Base-by-base conservation (phyloP, 2,797 vertebrate genomes). In the Cirrhinus molitorella region DNA sequence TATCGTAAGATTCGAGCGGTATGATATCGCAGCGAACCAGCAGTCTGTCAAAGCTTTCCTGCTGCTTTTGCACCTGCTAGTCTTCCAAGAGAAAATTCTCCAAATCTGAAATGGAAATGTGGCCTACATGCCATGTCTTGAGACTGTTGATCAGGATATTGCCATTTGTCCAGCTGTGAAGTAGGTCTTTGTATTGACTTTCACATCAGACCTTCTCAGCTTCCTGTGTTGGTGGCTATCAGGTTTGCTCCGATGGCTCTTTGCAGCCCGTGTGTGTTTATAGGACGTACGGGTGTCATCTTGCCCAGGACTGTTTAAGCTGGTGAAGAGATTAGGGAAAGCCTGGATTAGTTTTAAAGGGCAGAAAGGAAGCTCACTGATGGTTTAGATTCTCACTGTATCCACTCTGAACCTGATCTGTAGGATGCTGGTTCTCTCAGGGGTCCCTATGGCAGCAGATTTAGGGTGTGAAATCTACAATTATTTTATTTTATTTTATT, bases 151-250 rank as follows among this genome's bases (percentile, higher is more conserved):
- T 78, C 78, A 34, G 25, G 55, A 80, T 76, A 43, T 55, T 68
- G 17, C 17, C 70, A 68, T 78, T 65, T 59, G 40, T 28, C 55
- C 47, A 61, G 31, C 40, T 51, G 47, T 49, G 55, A 84, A 83
- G 43, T 66, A 59, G 70, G 71, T 85, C 77, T 79, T 66, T 83
- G 34, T 67, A 65, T 77, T 40, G 53, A 65, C 47, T 49, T 84
- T 80, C 53, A 23, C 7, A 2, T 28, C 17, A 9, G 31, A 53
- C 57, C 55, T 70, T 73, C 28, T 45, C 31, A 5, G 53, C 47
- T 79, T 84, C n/a, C 37, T 72, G 57, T 66, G 57, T 25, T 63
- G 25, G 23, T 59, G 55, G 12, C 63, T 73, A 25, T 80, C 28
- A 45, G 13, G 47, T 75, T 55, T 12, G 37, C 3, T 16, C 2